Percentiles rank a stretch among this genome's conserved stretches.
Evolutionary conservation across 2,797 vertebrate species (phyloP).

Genomic region (Rhinogobio ventralis): DNA sequence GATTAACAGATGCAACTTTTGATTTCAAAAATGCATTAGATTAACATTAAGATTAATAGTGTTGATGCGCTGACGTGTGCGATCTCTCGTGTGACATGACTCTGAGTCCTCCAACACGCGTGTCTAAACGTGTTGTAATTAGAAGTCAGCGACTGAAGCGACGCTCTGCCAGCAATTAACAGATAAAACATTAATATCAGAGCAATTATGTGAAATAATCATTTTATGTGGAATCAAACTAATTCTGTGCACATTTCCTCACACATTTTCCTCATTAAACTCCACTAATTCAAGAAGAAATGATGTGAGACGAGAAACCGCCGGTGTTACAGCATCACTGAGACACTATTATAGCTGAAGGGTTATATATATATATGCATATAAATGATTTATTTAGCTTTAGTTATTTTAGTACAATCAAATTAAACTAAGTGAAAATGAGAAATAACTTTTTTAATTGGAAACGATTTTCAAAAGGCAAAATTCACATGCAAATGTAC

Average conservation of each 20-base stretch:
- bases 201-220: constrained; percentile 32
- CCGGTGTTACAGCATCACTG: neutral
- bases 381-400: neutral
- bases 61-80: no score
- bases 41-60: neutral
- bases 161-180: constrained; percentile 21
- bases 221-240: neutral
- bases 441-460: neutral
- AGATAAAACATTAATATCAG: constrained; percentile 38
- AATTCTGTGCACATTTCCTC: neutral
- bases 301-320: neutral
- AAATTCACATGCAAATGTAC: no score
- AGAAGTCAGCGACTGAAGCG: neutral
- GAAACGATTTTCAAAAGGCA: neutral
- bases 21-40: neutral
- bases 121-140: constrained; percentile 35
- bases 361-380: no score
- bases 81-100: neutral
- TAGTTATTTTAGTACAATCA: neutral
- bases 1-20: no score
- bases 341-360: no score
- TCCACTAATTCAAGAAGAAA: neutral
- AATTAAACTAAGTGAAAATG: neutral
- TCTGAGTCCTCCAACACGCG: neutral
- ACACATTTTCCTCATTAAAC: neutral